These are phyloP conservation scores for Zenarchopterus dispar DNA, from an alignment of 2,797 vertebrate genomes.

Conservation along the genomic window DNA sequence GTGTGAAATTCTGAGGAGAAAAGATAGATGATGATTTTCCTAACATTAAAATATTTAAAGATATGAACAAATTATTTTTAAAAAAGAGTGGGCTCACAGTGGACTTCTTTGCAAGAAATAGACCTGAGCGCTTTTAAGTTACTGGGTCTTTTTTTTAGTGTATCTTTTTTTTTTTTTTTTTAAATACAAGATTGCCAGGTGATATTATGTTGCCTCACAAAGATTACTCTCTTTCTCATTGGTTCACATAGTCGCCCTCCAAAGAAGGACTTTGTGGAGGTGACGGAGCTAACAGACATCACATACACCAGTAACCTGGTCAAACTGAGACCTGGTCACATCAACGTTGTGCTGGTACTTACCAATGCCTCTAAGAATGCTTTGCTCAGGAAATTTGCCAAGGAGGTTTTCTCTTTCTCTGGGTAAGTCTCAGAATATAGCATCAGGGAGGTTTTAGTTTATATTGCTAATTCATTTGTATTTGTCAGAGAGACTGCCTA, in stretches of 20 bases:
- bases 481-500: too few species aligned
- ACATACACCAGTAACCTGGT: constrained; percentile 95
- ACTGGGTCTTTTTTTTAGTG: too few species aligned
- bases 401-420: constrained; percentile 95
- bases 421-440: constrained; percentile 79
- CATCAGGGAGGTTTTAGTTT: too few species aligned
- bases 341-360: constrained; percentile 93
- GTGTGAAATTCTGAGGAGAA: too few species aligned
- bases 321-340: constrained; percentile 91
- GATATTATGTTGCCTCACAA: neutral
- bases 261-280: constrained; percentile 94
- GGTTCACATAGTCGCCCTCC: constrained; percentile 81
- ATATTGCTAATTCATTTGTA: neutral
- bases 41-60: too few species aligned
- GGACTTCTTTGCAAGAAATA: too few species aligned
- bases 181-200: too few species aligned
- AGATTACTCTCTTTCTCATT: neutral
- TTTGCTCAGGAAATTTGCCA: constrained; percentile 91
- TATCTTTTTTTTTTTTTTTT: too few species aligned
- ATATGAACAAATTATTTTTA: too few species aligned
- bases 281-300: constrained; percentile 92
- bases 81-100: too few species aligned
- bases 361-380: constrained; percentile 88
- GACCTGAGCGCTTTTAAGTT: too few species aligned
- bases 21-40: too few species aligned